phyloP scores from a whole-genome alignment of 2,888 invertebrate species.

The Mythimna ferrago region DNA sequence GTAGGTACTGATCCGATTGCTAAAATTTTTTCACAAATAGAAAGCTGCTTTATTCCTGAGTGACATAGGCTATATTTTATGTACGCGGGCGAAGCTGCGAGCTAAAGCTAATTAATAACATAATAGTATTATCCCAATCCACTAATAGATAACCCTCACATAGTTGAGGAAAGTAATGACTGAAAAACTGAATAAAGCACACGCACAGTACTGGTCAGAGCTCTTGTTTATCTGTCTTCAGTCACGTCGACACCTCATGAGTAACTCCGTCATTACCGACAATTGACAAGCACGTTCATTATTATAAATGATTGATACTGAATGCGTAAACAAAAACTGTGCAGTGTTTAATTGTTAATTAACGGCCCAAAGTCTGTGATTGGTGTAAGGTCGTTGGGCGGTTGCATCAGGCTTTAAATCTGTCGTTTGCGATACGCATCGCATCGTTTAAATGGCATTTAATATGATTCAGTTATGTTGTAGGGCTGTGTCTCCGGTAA shows the following conservation, averaged over 20 bases:
- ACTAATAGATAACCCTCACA: too few relatives aligned
- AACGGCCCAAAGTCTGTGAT: constrained; percentile 25
- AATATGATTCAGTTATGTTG: constrained; percentile 52
- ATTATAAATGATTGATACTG: constrained; percentile 5
- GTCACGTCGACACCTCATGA: constrained; percentile 3
- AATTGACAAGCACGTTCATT: constrained; percentile 10
- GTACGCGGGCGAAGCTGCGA: too few relatives aligned
- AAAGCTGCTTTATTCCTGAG: too few relatives aligned
- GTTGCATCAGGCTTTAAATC: constrained; percentile 66
- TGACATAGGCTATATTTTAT: too few relatives aligned
- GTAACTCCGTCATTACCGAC: not conserved
- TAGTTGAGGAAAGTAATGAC: too few relatives aligned
- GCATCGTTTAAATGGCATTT: constrained; percentile 27
- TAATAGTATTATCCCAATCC: too few relatives aligned
- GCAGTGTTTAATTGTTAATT: constrained; percentile 44
- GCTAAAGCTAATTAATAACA: too few relatives aligned
- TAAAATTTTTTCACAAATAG: too few relatives aligned
- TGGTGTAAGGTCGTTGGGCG: constrained; percentile 50
- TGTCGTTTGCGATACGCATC: constrained; percentile 62
- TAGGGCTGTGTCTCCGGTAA: constrained; percentile 48
- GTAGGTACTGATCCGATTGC: too few relatives aligned
- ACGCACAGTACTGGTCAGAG: not conserved
- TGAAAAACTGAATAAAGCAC: too few relatives aligned
- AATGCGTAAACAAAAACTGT: constrained; percentile 17
- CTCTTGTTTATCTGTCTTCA: not conserved